Conservation (phyloP, 2,888 invertebrate genomes). For the Teleogryllus oceanicus region DNA sequence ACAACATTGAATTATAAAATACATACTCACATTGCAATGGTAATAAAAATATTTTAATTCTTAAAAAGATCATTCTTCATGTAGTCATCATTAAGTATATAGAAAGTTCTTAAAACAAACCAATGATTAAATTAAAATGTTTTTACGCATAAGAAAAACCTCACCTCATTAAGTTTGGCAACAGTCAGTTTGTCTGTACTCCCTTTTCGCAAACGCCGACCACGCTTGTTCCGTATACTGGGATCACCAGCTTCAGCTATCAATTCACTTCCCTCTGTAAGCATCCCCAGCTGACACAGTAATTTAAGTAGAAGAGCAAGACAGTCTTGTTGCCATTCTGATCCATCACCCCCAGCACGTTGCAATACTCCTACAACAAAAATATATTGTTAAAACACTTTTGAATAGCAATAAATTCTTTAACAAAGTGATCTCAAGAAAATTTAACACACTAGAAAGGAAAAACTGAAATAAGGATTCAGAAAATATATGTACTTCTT, state of each 20-base stretch:
- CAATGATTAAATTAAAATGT: background rate
- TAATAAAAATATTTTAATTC: too few species aligned
- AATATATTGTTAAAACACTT: too few species aligned
- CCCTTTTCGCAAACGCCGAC: constrained; percentile 41
- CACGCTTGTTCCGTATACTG: constrained; percentile 30
- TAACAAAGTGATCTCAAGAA: too few species aligned
- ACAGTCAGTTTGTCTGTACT: constrained; percentile 63
- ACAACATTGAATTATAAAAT: too few species aligned
- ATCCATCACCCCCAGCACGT: constrained; percentile 66
- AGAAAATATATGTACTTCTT: too few species aligned
- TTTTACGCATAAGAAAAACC: background rate
- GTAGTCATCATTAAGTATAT: too few species aligned
- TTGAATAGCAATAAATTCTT: too few species aligned
- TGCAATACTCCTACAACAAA: constrained; percentile 61
- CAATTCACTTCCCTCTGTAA: constrained; percentile 45
- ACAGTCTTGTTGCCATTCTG: constrained; percentile 94
- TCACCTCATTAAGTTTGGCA: constrained; percentile 67
- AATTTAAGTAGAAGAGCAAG: constrained; percentile 81
- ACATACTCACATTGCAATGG: too few species aligned
- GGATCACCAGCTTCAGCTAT: constrained; percentile 33
- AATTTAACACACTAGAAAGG: too few species aligned
- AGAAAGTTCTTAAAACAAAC: too few species aligned
- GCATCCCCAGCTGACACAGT: constrained; percentile 80
- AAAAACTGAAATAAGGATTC: too few species aligned
- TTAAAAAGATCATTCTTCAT: too few species aligned